Base-by-base conservation (phyloP, 2,888 invertebrate species). In the Odontomyia ornata region DNA sequence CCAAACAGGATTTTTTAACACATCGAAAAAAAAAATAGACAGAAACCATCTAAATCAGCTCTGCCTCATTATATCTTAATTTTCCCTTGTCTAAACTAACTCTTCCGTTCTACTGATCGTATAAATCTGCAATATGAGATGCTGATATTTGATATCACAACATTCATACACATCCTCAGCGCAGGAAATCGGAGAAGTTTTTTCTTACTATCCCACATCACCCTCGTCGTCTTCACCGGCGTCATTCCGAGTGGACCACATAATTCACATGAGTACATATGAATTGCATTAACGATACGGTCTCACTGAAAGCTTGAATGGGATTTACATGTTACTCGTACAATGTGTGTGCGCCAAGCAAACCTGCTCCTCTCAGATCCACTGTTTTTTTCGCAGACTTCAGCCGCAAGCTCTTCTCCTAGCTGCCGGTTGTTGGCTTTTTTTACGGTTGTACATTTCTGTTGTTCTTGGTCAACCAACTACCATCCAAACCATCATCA, bases 311-410 rank as follows among this genome's bases (percentile, higher is more conserved):
- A 64, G 64, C 64, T 64, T 18, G 64, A 64, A 28, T 64, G 64
- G 64, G 64, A 64, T 64, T 64, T 64, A 64, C 64, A 64, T 64
- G 64, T 64, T 64, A 64, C 64, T 28, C 28, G 64, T 64, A 27
- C 64, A 28, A 30, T 30, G 13, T 64, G 15, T 52, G n/a, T 9
- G 52, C 3, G 36, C 36, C 36, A 36, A 36, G 36, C 36, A 36
- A 9, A 9, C 36, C 36, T 36, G 36, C 36, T 36, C 36, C 36
- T 25, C 25, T 60, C 23, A 4, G 60, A 25, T 60, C 60, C 18
- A n/a, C 5, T n/a, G 11, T 7, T 60, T 60, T 60, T 60, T 60
- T 25, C 25, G 21, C 11, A 25, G 25, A 36, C 36, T 36, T 36
- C 9, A 3, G 36, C 36, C 36, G 3, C 36, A 15, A 52, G n/a